These are phyloP conservation scores for Calyptomena viridis DNA, from an alignment of 2,113 vertebrate species.

Conservation along the genomic window DNA sequence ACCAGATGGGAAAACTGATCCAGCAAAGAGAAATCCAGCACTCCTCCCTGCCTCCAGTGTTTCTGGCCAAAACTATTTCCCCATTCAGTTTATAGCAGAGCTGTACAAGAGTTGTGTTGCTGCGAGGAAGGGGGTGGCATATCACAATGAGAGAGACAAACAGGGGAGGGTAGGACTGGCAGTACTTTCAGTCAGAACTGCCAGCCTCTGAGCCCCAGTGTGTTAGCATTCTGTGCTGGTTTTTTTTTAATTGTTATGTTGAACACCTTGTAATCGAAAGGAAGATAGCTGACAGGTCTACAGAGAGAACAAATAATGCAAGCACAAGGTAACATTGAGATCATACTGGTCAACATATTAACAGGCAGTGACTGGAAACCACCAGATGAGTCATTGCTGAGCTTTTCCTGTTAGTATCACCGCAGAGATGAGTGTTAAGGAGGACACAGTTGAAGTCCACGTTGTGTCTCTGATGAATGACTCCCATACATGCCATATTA, in stretches of 20 bases:
- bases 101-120: neutral
- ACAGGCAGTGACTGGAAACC: slow-evolving; percentile 14
- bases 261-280: neutral
- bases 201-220: neutral
- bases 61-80: neutral
- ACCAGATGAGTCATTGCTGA: slow-evolving; percentile 19
- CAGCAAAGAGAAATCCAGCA: neutral
- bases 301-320: neutral
- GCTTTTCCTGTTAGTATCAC: slow-evolving; percentile 9
- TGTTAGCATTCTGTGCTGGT: neutral
- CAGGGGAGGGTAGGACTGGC: neutral
- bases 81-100: neutral
- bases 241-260: neutral
- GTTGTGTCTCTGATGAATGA: neutral
- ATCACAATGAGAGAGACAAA: neutral
- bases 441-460: neutral
- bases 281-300: neutral
- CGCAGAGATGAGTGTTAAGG: neutral
- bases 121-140: neutral
- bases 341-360: neutral
- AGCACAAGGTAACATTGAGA: slow-evolving; percentile 30
- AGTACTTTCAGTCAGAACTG: neutral
- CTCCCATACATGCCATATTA: neutral
- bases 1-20: neutral
- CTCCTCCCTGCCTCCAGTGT: neutral